Conservation (phyloP, 2,888 invertebrate species). For the Protodeltote pygarga region DNA sequence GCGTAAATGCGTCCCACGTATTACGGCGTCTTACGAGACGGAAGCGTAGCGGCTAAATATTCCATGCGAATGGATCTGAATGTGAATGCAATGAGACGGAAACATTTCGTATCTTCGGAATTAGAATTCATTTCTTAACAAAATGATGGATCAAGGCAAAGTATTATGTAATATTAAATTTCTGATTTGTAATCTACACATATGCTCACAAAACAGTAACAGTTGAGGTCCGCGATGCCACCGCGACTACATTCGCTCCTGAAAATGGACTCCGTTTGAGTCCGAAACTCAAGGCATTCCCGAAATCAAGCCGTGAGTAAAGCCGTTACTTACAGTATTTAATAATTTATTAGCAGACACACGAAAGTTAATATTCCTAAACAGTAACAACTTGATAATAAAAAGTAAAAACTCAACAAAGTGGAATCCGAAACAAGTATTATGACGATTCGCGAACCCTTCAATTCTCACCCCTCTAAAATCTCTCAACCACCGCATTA, state of each 20-base stretch:
- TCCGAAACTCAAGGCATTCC: too few species aligned
- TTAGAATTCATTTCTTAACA: not conserved
- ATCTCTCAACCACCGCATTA: constrained; percentile 17
- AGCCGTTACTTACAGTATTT: too few species aligned
- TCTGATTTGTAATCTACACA: too few species aligned
- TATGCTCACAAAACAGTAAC: too few species aligned
- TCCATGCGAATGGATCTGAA: constrained; percentile 13
- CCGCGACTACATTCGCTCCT: too few species aligned
- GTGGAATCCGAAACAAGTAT: not conserved
- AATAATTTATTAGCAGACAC: too few species aligned
- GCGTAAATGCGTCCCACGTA: constrained; percentile 6
- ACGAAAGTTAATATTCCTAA: too few species aligned
- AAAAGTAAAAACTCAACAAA: not conserved
- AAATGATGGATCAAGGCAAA: not conserved
- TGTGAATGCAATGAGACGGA: constrained; percentile 11
- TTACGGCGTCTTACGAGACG: not conserved
- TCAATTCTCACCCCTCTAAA: constrained; percentile 8
- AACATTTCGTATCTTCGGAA: constrained; percentile 7
- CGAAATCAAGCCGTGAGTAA: too few species aligned
- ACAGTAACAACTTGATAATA: too few species aligned
- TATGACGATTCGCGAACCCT: not conserved
- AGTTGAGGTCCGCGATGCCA: too few species aligned
- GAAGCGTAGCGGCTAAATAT: constrained; percentile 13
- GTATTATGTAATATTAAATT: too few species aligned
- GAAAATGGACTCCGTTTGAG: too few species aligned